These are phyloP conservation scores for Ichneumon xanthorius DNA, from an alignment of 2,888 invertebrate genomes.

Conservation along the genomic window DNA sequence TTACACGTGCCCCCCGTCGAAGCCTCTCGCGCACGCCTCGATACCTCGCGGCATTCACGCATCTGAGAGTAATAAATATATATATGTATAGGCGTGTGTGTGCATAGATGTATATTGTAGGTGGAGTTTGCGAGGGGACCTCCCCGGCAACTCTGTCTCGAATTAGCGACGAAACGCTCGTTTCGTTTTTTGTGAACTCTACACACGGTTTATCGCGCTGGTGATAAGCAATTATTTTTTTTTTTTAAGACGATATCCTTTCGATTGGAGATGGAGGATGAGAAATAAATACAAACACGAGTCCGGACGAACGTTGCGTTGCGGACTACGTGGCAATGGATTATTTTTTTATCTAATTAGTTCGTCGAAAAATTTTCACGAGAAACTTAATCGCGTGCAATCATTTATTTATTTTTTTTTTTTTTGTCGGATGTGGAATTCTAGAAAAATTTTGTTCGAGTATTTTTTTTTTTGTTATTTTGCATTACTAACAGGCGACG, in stretches of 20 bases:
- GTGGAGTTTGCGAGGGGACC: neutral
- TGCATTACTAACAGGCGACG: too few relatives aligned
- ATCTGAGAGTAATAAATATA: neutral
- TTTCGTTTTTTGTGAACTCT: neutral
- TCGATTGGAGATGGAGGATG: neutral
- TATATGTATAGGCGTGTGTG: neutral
- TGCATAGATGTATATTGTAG: neutral
- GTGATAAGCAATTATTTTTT: neutral
- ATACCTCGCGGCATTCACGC: neutral
- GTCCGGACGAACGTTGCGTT: neutral
- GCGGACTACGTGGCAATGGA: neutral
- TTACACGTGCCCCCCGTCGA: conserved; percentile 17
- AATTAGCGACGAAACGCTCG: conserved; percentile 1
- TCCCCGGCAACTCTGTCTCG: neutral
- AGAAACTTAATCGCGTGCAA: neutral
- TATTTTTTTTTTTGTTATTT: neutral
- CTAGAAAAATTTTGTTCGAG: neutral
- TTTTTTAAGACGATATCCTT: neutral
- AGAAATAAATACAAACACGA: neutral
- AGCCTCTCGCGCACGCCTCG: conserved; percentile 1
- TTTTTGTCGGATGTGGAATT: neutral
- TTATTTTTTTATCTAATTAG: neutral
- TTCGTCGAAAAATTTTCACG: neutral
- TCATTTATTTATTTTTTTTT: neutral
- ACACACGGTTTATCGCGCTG: neutral